Evolutionary conservation across 2,113 vertebrate genomes (phyloP), one percentile per base, ranked within the genome.

Genomic region (Elephantulus edwardii): DNA sequence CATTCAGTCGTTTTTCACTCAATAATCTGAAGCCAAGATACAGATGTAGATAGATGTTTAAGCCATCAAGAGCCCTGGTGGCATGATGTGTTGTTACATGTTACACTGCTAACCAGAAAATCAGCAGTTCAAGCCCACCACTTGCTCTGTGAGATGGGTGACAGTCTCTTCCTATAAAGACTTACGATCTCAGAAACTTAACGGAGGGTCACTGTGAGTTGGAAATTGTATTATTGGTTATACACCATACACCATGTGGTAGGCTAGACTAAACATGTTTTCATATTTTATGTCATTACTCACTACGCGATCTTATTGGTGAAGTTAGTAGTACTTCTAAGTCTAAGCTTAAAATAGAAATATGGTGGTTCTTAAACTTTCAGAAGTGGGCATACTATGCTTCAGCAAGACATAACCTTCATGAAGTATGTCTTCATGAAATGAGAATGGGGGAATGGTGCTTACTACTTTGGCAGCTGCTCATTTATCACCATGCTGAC

Each of bases 261-360:
- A 76, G 74, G 50, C 44, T 86, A 70, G 38, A 60, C 54, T 72
- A 93, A 83, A 86, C 46, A 17, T 52, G 14, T 89, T 90, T 89
- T 50, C 35, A 33, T n/a, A n/a, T 26, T 81, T 86, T 44, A 38
- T 84, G 58, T 79, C 83, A 28, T 71, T 86, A 50, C 26, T 40
- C 20, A 20, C 68, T 86, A 42, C 86, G n/a, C 76, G 88, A 35
- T 92, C 62, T 72, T 77, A 38, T 33, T 92, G 77, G 40, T 83
- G 40, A 1, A 58, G 70, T 89, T 77, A 71, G 30, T n/a, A 84
- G 62, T 72, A 62, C 50, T 76, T 87, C 8, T 6, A 77, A 78
- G n/a, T 86, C 85, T 90, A 91, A 85, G 68, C 66, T 58, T 66
- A 42, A 91, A 91, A 74, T 68, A 80, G 44, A 91, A 88, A 71